phyloP scores from a whole-genome alignment of 2,113 vertebrate genomes.

The Pterocles burchelli region DNA sequence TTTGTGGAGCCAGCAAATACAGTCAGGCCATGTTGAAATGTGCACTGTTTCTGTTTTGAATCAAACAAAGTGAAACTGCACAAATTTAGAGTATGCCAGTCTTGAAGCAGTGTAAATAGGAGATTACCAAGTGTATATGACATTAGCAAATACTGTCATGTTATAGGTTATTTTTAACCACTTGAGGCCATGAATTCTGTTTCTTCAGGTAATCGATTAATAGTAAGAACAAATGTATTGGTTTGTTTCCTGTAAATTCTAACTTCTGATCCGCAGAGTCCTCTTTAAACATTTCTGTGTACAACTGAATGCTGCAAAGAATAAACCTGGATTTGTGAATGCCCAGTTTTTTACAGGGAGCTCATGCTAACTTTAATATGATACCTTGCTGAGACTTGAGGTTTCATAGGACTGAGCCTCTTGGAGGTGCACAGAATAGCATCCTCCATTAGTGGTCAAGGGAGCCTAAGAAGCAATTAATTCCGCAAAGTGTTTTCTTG shows the following conservation, averaged over 20 bases:
- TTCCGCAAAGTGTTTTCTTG: background rate
- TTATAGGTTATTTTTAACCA: background rate
- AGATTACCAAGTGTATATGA: background rate
- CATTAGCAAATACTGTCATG: background rate
- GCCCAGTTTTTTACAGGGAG: background rate
- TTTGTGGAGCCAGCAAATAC: background rate
- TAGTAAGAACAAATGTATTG: background rate
- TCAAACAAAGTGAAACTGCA: background rate
- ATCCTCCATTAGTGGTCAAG: background rate
- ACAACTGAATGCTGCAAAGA: background rate
- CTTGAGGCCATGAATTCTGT: background rate
- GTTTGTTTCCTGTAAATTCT: background rate
- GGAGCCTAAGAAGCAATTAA: background rate
- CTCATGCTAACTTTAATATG: accelerated
- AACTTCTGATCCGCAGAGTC: background rate
- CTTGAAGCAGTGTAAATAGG: background rate
- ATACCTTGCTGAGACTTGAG: background rate
- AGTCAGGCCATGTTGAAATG: background rate
- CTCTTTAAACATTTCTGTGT: background rate
- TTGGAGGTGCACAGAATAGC: background rate
- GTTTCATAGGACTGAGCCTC: background rate
- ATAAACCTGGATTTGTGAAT: background rate
- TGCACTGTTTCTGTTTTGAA: background rate
- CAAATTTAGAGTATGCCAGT: background rate
- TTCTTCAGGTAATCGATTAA: background rate